Evolutionary conservation across 2,888 invertebrate genomes (phyloP), one percentile per base, ranked within the genome.

Genomic region (Tuberolachnus salignus): DNA sequence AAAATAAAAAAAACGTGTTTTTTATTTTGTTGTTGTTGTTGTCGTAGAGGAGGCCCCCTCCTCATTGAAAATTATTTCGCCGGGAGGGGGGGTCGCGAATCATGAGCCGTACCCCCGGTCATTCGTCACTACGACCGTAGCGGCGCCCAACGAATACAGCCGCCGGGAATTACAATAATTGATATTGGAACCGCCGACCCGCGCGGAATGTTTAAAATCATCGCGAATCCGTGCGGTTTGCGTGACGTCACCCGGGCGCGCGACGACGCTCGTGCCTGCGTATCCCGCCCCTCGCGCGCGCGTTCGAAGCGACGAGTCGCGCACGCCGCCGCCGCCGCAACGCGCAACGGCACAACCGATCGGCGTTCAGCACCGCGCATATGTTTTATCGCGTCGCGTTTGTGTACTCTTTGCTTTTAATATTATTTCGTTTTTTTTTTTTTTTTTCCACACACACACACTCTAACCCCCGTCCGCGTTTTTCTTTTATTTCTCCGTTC

Each of bases 361-460:
- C 16, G 61, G 19, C 26, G 26, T 23, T 10, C 51, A 6, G 63
- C 13, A 10, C 26, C 21, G 34, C 73, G 21, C 67, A 78, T 67
- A 69, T 69, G 78, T 69, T 69, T 78, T 69, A 69, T 78, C 78
- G 69, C 69, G 42, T 51, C 69, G 69, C 55, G 59, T 78, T 78
- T 78, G 34, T 78, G 78, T 78, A 69, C 78, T 78, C 78, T 78
- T 78, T 78, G 78, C 78, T 67, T 78, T 75, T 67, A 66, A 63
- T 63, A 55, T 67, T 75, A 63, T 34, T 59, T 26, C 16, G 23
- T 59, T 59, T 23, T 13, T 14, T 67, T n/a, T 26, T n/a, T 46
- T 57, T 59, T 59, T 57, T 23, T 34, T n/a, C n/a, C 26, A 13
- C 53, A 49, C 59, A 34, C 21, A n/a, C 23, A 59, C 42, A 16